Evolutionary conservation across 2,888 invertebrate genomes (phyloP).

Genomic region (Drosophila cognata): DNA sequence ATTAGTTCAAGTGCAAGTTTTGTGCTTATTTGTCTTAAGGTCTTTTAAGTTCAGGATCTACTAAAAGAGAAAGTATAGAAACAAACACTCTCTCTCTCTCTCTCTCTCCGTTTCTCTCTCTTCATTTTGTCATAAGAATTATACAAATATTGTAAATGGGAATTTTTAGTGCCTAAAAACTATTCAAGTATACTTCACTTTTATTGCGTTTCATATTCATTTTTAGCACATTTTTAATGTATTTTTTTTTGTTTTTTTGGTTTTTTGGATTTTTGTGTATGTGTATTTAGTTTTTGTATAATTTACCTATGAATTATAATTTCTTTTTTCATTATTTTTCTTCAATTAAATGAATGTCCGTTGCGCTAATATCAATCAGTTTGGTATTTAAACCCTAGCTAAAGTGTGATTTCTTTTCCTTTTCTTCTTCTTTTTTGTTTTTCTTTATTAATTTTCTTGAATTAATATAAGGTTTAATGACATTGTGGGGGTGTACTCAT

Average conservation of each 20-base stretch:
- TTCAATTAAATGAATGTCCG: slow-evolving; percentile 77
- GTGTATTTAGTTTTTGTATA: slow-evolving; percentile 58
- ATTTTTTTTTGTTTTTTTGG: slow-evolving; percentile 6
- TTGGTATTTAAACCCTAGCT: slow-evolving; percentile 60
- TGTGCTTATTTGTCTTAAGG: slow-evolving; percentile 43
- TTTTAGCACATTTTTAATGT: slow-evolving; percentile 53
- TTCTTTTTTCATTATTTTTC: slow-evolving; percentile 27
- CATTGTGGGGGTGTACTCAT: slow-evolving; percentile 13
- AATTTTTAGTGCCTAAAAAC: slow-evolving; percentile 26
- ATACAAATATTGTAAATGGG: slow-evolving; percentile 43
- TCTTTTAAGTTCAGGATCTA: slow-evolving; percentile 41
- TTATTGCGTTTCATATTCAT: slow-evolving; percentile 25
- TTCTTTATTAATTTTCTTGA: slow-evolving; percentile 9
- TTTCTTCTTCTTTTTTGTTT: slow-evolving; percentile 7
- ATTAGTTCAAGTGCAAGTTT: slow-evolving; percentile 48
- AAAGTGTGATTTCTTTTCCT: slow-evolving; percentile 16
- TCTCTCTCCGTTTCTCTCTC: not conserved
- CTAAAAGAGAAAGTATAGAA: slow-evolving; percentile 30
- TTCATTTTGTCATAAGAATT: slow-evolving; percentile 41
- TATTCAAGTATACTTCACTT: slow-evolving; percentile 37
- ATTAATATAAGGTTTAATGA: slow-evolving; percentile 4
- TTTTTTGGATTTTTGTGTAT: not conserved
- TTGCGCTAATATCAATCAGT: slow-evolving; percentile 76
- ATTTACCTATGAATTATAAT: slow-evolving; percentile 60
- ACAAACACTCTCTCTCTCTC: slow-evolving; percentile 5